phyloP scores from a whole-genome alignment of 1,140 invertebrate genomes.

The Pentalonia nigronervosa region DNA sequence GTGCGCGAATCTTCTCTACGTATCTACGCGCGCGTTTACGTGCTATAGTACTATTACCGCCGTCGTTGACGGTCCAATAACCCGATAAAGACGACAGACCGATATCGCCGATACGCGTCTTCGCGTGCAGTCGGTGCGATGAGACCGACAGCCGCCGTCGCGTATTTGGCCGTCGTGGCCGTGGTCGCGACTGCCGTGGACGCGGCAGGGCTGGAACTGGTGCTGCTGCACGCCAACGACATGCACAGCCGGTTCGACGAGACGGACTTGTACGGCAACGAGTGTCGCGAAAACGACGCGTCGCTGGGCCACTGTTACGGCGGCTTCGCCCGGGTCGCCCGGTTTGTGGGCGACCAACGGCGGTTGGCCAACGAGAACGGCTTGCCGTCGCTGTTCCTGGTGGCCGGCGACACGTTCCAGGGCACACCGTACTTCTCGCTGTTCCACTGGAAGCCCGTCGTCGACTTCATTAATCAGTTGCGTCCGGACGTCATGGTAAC shows the following conservation, averaged over 20 bases:
- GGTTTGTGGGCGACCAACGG: slow-evolving; percentile 70
- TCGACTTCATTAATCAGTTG: slow-evolving; percentile 80
- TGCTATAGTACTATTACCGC: too few relatives aligned
- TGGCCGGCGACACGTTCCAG: slow-evolving; percentile 89
- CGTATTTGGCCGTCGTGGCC: background rate
- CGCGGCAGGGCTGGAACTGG: background rate
- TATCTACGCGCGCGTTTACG: too few relatives aligned
- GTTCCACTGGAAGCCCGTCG: slow-evolving; percentile 79
- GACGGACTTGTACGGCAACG: slow-evolving; percentile 64
- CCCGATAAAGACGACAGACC: too few relatives aligned
- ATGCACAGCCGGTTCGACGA: slow-evolving; percentile 88
- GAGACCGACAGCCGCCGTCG: too few relatives aligned
- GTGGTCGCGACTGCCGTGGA: too few relatives aligned
- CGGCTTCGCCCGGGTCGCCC: slow-evolving; percentile 78
- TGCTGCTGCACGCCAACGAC: slow-evolving; percentile 85
- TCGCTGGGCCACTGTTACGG: slow-evolving; percentile 64
- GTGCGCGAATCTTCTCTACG: too few relatives aligned
- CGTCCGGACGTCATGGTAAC: slow-evolving; percentile 81
- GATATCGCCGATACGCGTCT: too few relatives aligned
- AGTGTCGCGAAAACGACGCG: slow-evolving; percentile 59
- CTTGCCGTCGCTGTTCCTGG: slow-evolving; percentile 75
- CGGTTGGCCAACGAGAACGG: slow-evolving; percentile 66
- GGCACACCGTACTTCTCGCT: slow-evolving; percentile 84
- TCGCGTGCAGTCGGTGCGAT: too few relatives aligned
- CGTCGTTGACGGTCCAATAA: too few relatives aligned